A percentile compares a stretch with the other conserved stretches of the same genome.
Conservation (phyloP, 2,888 invertebrate genomes). For the Epsilonema sp. region DNA sequence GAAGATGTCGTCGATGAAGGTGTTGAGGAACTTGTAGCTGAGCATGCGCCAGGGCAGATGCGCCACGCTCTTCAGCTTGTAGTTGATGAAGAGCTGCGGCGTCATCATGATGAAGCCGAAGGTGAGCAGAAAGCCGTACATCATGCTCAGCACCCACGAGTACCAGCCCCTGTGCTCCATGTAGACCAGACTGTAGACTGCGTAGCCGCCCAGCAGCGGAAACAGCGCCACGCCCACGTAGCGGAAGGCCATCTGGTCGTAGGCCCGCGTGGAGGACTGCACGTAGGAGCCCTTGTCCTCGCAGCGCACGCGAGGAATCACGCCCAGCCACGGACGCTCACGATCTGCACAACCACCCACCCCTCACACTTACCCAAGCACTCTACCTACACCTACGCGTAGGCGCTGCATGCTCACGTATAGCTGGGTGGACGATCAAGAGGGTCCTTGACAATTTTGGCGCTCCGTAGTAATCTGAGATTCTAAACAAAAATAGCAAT, state of each 20-base stretch:
- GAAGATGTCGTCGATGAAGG: slow-evolving; percentile 98
- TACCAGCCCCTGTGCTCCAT: slow-evolving; percentile 98
- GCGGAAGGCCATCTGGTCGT: slow-evolving; percentile 70
- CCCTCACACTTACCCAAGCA: no score
- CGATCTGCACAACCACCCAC: no score
- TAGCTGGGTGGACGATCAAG: no score
- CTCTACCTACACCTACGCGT: no score
- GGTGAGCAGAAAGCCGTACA: slow-evolving; percentile 88
- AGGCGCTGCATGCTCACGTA: no score
- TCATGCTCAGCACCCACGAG: slow-evolving; percentile 81
- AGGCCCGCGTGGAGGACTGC: slow-evolving; percentile 72
- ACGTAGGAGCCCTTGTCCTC: slow-evolving; percentile 91
- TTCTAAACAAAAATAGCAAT: no score
- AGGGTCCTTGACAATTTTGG: no score
- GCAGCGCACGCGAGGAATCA: slow-evolving; percentile 57
- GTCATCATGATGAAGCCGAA: slow-evolving; percentile 99
- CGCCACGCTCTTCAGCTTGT: slow-evolving; percentile 94
- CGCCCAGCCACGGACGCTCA: slow-evolving; percentile 53
- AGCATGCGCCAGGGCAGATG: slow-evolving; percentile 99
- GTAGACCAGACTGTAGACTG: slow-evolving; percentile 78
- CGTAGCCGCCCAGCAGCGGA: slow-evolving; percentile 77
- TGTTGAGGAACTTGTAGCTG: slow-evolving; percentile 95
- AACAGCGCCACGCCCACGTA: slow-evolving; percentile 90
- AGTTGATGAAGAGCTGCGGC: slow-evolving; percentile 98
- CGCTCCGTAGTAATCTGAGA: no score